A percentile compares a stretch with the other conserved stretches of the same genome.
phyloP scores from a whole-genome alignment of 2,888 invertebrate species.

The Zelleria hepariella region DNA sequence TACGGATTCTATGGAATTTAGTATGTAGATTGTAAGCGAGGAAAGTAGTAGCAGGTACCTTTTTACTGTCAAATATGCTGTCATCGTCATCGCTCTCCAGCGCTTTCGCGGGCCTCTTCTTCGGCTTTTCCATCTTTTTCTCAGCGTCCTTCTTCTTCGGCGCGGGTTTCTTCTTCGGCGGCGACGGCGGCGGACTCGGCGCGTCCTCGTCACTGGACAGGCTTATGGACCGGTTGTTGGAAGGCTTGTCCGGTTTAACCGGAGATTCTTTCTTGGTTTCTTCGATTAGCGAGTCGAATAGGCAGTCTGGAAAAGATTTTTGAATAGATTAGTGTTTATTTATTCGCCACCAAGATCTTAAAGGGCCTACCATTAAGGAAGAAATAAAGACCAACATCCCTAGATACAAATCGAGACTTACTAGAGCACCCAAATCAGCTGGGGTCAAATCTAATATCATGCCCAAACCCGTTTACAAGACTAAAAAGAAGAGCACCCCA shows the following conservation, averaged over 20 bases:
- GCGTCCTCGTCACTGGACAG: slow-evolving; percentile 41
- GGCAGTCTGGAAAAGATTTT: slow-evolving; percentile 41
- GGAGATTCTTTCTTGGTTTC: slow-evolving; percentile 46
- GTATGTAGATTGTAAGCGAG: too few relatives aligned
- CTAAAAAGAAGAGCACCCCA: too few relatives aligned
- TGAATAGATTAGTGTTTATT: not conserved
- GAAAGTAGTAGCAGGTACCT: too few relatives aligned
- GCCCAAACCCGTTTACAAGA: too few relatives aligned
- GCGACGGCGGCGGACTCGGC: slow-evolving; percentile 16
- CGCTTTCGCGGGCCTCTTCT: slow-evolving; percentile 51
- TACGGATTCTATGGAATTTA: too few relatives aligned
- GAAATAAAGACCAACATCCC: too few relatives aligned
- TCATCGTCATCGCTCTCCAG: slow-evolving; percentile 57
- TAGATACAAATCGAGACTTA: too few relatives aligned
- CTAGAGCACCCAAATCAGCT: too few relatives aligned
- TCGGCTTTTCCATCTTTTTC: slow-evolving; percentile 42
- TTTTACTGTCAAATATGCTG: slow-evolving; percentile 63
- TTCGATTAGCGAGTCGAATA: slow-evolving; percentile 66
- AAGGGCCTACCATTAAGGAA: too few relatives aligned
- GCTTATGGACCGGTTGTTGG: slow-evolving; percentile 18
- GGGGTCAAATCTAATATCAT: too few relatives aligned
- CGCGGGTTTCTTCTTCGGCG: slow-evolving; percentile 48
- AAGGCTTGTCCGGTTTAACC: slow-evolving; percentile 19
- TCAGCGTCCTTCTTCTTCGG: slow-evolving; percentile 36
- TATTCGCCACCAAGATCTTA: not conserved